Percentiles rank a stretch among this genome's conserved stretches.
Conservation (phyloP, 2,888 invertebrate species). For the Patella depressa region DNA sequence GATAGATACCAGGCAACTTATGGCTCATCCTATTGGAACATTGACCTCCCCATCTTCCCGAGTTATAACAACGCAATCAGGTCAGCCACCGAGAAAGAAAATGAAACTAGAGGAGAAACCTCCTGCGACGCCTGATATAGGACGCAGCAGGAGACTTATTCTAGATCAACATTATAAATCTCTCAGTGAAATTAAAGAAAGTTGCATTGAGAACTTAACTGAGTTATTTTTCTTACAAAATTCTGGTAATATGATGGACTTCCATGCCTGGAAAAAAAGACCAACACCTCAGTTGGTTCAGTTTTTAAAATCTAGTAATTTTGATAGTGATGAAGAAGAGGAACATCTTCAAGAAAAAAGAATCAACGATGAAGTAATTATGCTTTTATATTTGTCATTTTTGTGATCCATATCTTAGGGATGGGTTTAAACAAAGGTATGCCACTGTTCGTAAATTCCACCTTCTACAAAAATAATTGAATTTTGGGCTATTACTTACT, state of each 20-base stretch:
- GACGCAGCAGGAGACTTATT: constrained; percentile 57
- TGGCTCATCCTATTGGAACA: constrained; percentile 22
- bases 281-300: constrained; percentile 81
- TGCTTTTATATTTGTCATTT: no score
- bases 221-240: constrained; percentile 90
- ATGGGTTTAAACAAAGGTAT: no score
- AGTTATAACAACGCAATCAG: constrained; percentile 28
- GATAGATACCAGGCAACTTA: constrained; percentile 28
- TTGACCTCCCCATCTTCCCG: constrained; percentile 14
- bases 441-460: no score
- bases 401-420: no score
- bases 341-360: constrained; percentile 57
- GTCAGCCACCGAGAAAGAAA: constrained; percentile 60
- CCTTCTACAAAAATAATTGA: no score
- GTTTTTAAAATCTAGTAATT: constrained; percentile 82
- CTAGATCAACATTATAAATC: constrained; percentile 55
- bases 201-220: constrained; percentile 73
- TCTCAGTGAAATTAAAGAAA: constrained; percentile 65
- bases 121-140: constrained; percentile 61
- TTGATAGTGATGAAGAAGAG: constrained; percentile 77
- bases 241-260: constrained; percentile 91
- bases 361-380: constrained; percentile 51
- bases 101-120: constrained; percentile 65
- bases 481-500: no score
- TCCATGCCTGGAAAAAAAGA: constrained; percentile 85